Evolutionary conservation across 2,888 invertebrate species (phyloP).

Genomic region (Omphaloscelis lunosa): DNA sequence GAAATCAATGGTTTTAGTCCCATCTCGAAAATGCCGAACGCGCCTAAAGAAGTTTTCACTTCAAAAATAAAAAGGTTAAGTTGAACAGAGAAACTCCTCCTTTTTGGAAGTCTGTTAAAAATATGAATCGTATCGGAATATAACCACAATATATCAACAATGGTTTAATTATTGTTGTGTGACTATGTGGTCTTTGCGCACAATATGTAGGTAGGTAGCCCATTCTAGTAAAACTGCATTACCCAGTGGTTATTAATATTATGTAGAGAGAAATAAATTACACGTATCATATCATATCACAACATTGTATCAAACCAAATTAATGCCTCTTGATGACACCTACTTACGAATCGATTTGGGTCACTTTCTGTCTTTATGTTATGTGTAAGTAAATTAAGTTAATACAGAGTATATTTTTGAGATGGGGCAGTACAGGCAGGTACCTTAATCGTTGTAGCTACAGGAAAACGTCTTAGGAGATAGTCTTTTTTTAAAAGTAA

Average conservation of each 20-base stretch:
- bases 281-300: no score
- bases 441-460: no score
- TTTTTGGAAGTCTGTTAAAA: no score
- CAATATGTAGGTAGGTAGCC: neutral
- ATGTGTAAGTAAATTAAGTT: constrained; percentile 21
- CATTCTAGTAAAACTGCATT: neutral
- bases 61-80: no score
- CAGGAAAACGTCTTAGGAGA: no score
- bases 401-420: neutral
- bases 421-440: no score
- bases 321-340: constrained; percentile 14
- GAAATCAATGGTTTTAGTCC: no score
- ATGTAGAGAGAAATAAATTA: neutral
- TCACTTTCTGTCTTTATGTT: constrained; percentile 12
- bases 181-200: neutral
- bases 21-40: no score
- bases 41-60: no score
- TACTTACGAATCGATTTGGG: constrained; percentile 26
- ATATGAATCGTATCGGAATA: neutral
- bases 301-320: neutral
- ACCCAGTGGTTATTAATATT: neutral
- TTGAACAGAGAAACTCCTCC: no score
- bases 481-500: no score
- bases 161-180: constrained; percentile 19
- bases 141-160: neutral